These are phyloP conservation scores for Podotricha telesiphe DNA, from an alignment of 2,888 invertebrate genomes.

Conservation along the genomic window DNA sequence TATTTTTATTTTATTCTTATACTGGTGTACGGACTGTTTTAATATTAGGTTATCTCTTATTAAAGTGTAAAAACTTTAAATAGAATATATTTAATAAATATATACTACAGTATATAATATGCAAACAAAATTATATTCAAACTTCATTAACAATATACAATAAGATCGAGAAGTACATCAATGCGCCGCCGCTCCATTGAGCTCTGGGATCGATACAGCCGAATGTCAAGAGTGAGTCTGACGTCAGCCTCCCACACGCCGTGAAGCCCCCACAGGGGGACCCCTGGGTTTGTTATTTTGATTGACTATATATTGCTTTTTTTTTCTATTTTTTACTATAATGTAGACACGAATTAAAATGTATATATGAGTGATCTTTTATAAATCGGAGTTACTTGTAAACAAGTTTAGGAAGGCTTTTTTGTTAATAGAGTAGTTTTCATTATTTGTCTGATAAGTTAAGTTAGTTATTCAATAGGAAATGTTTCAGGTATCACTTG, in stretches of 20 bases:
- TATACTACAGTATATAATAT: neutral
- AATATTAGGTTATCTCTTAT: no score
- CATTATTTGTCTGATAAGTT: no score
- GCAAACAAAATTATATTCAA: neutral
- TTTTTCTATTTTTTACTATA: neutral
- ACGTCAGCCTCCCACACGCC: conserved; percentile 44
- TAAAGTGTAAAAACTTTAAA: neutral
- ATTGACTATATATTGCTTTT: conserved; percentile 3
- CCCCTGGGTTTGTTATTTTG: neutral
- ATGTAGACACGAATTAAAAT: neutral
- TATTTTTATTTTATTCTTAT: no score
- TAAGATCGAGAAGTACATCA: conserved; percentile 15
- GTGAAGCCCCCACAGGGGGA: neutral
- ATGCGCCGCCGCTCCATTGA: conserved; percentile 29
- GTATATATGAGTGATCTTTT: neutral
- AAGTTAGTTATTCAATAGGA: no score
- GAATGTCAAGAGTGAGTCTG: conserved; percentile 48
- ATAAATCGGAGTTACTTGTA: no score
- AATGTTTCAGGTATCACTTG: no score
- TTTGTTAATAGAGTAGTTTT: no score
- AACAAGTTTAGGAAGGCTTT: no score
- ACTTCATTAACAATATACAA: conserved; percentile 12
- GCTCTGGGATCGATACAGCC: conserved; percentile 47
- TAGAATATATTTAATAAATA: neutral
- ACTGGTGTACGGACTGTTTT: no score